Evolutionary conservation across 2,888 invertebrate genomes (phyloP).

Genomic region (Euzetes globulus): DNA sequence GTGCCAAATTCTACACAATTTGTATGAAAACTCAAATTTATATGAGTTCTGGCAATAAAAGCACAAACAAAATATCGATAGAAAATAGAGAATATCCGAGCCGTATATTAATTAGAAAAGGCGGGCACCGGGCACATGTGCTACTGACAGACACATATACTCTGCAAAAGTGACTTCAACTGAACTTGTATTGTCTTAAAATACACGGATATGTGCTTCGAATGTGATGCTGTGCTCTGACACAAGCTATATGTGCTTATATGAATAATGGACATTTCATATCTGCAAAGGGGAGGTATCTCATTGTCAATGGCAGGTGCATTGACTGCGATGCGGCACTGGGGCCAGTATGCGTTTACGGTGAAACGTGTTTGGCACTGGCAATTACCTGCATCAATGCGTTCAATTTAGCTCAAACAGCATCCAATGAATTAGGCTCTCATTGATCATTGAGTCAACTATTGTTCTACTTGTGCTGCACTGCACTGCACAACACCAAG

Average conservation of each 20-base stretch:
- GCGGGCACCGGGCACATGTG: slow-evolving; percentile 19
- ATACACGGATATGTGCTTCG: background rate
- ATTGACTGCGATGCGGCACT: slow-evolving; percentile 4
- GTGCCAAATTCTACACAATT: background rate
- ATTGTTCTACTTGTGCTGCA: background rate
- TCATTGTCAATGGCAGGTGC: slow-evolving; percentile 29
- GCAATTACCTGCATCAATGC: slow-evolving; percentile 30
- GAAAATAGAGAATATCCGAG: background rate
- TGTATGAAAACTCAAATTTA: background rate
- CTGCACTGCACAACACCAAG: background rate
- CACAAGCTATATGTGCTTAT: background rate
- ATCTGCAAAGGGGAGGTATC: slow-evolving; percentile 26
- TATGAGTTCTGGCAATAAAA: background rate
- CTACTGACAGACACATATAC: slow-evolving; percentile 24
- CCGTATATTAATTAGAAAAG: slow-evolving; percentile 28
- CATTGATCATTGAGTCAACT: slow-evolving; percentile 27
- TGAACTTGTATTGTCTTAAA: slow-evolving; percentile 24
- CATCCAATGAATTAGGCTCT: slow-evolving; percentile 21
- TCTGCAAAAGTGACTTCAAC: slow-evolving; percentile 18
- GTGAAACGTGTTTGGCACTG: background rate
- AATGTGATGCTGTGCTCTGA: background rate
- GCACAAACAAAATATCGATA: slow-evolving; percentile 12
- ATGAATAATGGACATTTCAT: slow-evolving; percentile 26
- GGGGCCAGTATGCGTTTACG: background rate
- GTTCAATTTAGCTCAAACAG: slow-evolving; percentile 12